Conservation (phyloP, 2,797 vertebrate species). For the Peromyscus eremicus region DNA sequence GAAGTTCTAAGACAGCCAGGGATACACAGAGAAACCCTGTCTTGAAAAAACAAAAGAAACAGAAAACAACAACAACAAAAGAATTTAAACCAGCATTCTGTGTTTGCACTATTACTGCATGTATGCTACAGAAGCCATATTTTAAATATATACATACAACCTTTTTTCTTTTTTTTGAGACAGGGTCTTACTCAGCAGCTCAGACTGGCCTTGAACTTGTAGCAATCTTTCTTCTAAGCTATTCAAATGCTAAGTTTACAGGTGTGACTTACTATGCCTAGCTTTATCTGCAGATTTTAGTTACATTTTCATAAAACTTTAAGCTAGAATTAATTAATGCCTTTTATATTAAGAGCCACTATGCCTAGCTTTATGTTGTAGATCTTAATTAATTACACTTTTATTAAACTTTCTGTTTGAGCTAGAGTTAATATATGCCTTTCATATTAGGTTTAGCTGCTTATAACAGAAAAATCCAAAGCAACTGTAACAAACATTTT, state of each 20-base stretch:
- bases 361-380: neutral
- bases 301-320: neutral
- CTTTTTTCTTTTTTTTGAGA: neutral
- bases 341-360: neutral
- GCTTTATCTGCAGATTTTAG: neutral
- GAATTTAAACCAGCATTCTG: neutral
- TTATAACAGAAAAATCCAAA: neutral
- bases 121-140: neutral
- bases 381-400: slow-evolving; percentile 40
- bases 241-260: neutral
- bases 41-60: neutral
- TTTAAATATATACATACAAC: neutral
- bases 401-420: neutral
- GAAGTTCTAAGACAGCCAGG: neutral
- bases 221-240: neutral
- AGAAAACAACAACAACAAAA: neutral
- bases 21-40: neutral
- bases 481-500: neutral
- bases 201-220: neutral
- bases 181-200: neutral
- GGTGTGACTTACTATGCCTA: neutral
- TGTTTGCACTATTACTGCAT: neutral
- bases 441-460: neutral
- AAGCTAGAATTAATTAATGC: neutral
- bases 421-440: neutral